Evolutionary conservation across 2,888 invertebrate species (phyloP).

Genomic region (Aspidiotus destructor): DNA sequence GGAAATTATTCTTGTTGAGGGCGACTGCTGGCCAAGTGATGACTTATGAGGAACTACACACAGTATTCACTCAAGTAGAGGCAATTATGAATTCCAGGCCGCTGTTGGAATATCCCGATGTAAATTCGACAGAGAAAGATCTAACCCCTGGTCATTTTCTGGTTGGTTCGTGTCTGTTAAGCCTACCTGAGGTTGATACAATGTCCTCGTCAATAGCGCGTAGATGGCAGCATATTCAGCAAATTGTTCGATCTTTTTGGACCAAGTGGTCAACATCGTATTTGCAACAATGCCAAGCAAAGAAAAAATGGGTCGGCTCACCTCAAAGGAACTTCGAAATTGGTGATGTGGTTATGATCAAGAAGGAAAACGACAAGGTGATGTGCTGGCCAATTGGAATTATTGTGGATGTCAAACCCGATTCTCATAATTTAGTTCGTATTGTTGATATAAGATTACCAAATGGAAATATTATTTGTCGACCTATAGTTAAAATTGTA

Average conservation of each 20-base stretch:
- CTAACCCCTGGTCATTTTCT: not conserved
- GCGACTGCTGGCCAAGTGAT: not conserved
- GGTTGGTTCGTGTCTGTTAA: not conserved
- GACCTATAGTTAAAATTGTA: not conserved
- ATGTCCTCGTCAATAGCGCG: not conserved
- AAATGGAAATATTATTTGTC: not conserved
- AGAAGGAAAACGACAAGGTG: not conserved
- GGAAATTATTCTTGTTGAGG: constrained; percentile 15
- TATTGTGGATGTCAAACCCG: not conserved
- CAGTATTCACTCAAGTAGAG: constrained; percentile 5
- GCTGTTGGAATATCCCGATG: not conserved
- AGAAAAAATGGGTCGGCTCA: not conserved
- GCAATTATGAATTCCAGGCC: constrained; percentile 10
- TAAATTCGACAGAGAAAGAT: not conserved
- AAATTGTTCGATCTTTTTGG: not conserved
- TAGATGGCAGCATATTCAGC: not conserved
- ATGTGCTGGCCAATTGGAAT: not conserved
- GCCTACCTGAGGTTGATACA: not conserved
- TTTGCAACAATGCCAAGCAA: not conserved
- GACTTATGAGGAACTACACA: constrained; percentile 9
- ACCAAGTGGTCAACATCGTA: not conserved
- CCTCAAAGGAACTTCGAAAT: not conserved
- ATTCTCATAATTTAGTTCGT: not conserved
- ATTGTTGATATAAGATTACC: not conserved
- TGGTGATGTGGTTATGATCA: not conserved